Base-by-base conservation (phyloP, 2,888 invertebrate genomes). In the Malacosoma neustria region DNA sequence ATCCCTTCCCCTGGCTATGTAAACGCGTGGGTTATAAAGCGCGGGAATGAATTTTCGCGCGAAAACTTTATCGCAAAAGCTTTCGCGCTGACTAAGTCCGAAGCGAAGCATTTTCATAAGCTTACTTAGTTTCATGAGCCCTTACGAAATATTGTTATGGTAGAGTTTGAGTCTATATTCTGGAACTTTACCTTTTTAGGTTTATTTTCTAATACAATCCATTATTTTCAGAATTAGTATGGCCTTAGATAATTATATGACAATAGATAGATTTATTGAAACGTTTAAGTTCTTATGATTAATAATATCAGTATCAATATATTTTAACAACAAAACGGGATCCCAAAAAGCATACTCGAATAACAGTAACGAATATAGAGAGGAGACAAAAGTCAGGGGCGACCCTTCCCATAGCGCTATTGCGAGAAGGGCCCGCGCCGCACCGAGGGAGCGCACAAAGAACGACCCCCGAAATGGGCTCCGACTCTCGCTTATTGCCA, bases 31-130 rank as follows among this genome's bases (percentile, higher is more conserved):
- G 66, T 64, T 70, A 69, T 74, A 76, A 79, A 77, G 73, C 76
- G 79, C 80, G 80, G 75, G 76, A 80, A 79, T 71, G 77, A 75
- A 68, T 72, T 79, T 79, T 75, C 74, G 64, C 75, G 76, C 77
- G 70, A 58, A 81, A 81, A 81, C 72, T 80, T 74, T 76, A 74
- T 74, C 65, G 61, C 67, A 47, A 58, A 59, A 62, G 58, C 57
- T 56, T 52, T 51, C 52, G 51, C 49, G 49, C 58, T 58, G 57
- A 57, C 47, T 49, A 53, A 61, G 53, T 43, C 39, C 47, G 47
- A 49, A 43, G 55, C 49, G 51, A 54, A 62, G 61, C 61, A 68
- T 72, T 69, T 64, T 64, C 62, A 58, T 51, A 48, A 68, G 61
- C 61, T 65, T 58, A 60, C 59, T 54, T 54, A 40, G 42, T 38